Base-by-base conservation (phyloP, 2,888 invertebrate genomes). In the Sceliomorpha sp. region DNA sequence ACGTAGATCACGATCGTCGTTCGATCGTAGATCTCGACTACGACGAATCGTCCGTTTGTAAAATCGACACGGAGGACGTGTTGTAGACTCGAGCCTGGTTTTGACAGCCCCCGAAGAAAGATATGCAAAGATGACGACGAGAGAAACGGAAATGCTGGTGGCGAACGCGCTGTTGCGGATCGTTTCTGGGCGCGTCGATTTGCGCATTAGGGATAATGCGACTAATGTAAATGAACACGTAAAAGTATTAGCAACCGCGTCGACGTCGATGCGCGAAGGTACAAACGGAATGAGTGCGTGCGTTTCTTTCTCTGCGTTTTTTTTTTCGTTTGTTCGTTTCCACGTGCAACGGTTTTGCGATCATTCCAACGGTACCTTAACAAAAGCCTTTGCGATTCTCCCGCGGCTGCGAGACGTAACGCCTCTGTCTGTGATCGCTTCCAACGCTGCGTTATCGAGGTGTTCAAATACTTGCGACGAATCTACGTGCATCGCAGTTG, bases 371-470 rank as follows among this genome's bases (percentile, higher is more conserved):
- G n/a, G n/a, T n/a, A n/a, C n/a, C n/a, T n/a, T 20, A 20, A 20
- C 10, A 39, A 45, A 53, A 47, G 36, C 55, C 53, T 72, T 69
- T 45, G 48, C 70, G 69, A 74, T 72, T 75, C 71, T 70, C 70
- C 62, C 73, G 66, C 62, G 48, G 70, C 50, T 51, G 66, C 56
- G 44, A 72, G 62, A 71, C n/a, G 39, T 40, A 74, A 82, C 78
- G 80, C 79, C 78, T 81, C 79, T 77, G 77, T 79, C 83, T 84
- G 85, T 83, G 83, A 83, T 85, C 75, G 80, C 80, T 84, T 82
- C 78, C 66, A 73, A 73, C 75, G 74, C 74, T 73, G 42, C 15
- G 24, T 82, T 80, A 78, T 79, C 78, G 77, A 80, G 74, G 78
- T 80, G 79, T 83, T 77, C 77, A 81, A 81, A 82, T 75, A 75